These are phyloP conservation scores for Hybos culiciformis DNA, from an alignment of 2,888 invertebrate species.

Conservation along the genomic window DNA sequence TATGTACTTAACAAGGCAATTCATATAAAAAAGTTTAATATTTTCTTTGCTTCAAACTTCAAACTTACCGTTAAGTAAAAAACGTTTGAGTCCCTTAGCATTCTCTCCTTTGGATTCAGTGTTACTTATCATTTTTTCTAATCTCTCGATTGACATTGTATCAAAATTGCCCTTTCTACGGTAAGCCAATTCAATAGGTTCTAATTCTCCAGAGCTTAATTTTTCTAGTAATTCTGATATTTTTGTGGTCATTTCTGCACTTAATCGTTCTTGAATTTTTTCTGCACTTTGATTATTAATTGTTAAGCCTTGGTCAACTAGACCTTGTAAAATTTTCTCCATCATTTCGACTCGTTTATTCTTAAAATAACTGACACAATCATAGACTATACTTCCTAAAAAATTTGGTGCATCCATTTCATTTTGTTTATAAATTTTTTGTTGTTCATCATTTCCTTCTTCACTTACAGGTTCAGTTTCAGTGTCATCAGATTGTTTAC, in stretches of 20 bases:
- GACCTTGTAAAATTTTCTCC: constrained; percentile 39
- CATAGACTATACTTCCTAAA: constrained; percentile 43
- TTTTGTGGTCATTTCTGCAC: constrained; percentile 48
- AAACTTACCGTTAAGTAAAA: constrained; percentile 47
- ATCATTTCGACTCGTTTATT: constrained; percentile 35
- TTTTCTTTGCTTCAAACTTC: constrained; percentile 43
- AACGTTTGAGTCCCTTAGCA: constrained; percentile 44
- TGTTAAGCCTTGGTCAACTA: constrained; percentile 51
- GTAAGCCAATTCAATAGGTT: constrained; percentile 33
- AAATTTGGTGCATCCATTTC: constrained; percentile 17
- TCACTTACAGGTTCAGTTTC: constrained; percentile 18
- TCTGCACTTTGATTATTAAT: constrained; percentile 49
- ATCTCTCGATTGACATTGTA: constrained; percentile 35
- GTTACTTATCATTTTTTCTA: constrained; percentile 44
- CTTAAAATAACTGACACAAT: constrained; percentile 37
- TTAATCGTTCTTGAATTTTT: constrained; percentile 47
- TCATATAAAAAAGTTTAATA: too few species aligned
- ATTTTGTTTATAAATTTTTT: constrained; percentile 13
- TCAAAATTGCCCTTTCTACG: constrained; percentile 22
- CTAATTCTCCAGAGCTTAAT: constrained; percentile 50
- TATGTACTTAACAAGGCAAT: too few species aligned
- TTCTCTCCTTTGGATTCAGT: constrained; percentile 44
- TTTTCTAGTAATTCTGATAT: constrained; percentile 48
- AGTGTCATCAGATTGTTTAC: constrained; percentile 17
- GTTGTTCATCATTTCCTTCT: constrained; percentile 23